Conservation (phyloP, 2,888 invertebrate species). For the Dryomyza anilis region DNA sequence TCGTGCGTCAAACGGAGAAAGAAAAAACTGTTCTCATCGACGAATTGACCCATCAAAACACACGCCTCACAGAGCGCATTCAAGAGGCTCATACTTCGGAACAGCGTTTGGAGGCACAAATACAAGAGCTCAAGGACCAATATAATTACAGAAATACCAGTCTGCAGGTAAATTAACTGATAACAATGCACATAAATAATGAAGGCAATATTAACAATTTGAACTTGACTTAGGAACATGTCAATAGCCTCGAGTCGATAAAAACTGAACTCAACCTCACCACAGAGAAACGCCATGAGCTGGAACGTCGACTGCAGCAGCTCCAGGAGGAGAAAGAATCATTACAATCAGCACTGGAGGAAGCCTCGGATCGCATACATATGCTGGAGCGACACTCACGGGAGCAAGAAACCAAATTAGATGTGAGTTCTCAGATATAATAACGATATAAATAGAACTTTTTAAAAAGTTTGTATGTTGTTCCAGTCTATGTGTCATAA, state of each 20-base stretch:
- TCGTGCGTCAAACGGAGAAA: slow-evolving; percentile 66
- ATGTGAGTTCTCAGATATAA: slow-evolving; percentile 43
- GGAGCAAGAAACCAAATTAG: slow-evolving; percentile 72
- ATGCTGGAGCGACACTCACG: slow-evolving; percentile 82
- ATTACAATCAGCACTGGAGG: slow-evolving; percentile 80
- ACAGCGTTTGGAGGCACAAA: slow-evolving; percentile 78
- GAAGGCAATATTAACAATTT: neutral
- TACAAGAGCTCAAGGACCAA: slow-evolving; percentile 83
- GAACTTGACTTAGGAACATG: slow-evolving; percentile 74
- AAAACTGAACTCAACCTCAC: slow-evolving; percentile 86
- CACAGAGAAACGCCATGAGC: slow-evolving; percentile 80
- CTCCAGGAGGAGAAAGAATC: slow-evolving; percentile 81
- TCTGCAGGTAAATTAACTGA: slow-evolving; percentile 64
- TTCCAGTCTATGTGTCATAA: no score
- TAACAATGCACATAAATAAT: neutral
- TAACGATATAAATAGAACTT: neutral
- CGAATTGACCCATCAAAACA: slow-evolving; percentile 88
- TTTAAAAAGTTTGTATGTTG: neutral
- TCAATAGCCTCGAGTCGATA: slow-evolving; percentile 84
- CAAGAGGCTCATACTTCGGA: slow-evolving; percentile 83
- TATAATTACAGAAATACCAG: slow-evolving; percentile 79
- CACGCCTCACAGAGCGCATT: slow-evolving; percentile 81
- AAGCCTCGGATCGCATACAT: slow-evolving; percentile 86
- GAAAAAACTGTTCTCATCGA: slow-evolving; percentile 82
- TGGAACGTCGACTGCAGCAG: slow-evolving; percentile 79